These are phyloP conservation scores for Piscicola geometra DNA, from an alignment of 2,888 invertebrate genomes.

Conservation along the genomic window DNA sequence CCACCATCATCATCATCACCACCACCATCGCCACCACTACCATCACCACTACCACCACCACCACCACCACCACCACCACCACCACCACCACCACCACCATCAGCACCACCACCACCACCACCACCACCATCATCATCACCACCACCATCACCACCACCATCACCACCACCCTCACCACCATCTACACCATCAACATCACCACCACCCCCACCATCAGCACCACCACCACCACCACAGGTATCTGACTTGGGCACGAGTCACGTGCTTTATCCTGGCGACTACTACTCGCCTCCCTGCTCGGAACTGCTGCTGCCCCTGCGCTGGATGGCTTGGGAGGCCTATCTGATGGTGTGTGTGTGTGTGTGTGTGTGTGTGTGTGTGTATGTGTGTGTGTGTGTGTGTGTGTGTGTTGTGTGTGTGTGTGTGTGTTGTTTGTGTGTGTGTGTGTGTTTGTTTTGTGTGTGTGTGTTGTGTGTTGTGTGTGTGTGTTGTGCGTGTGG, in stretches of 20 bases:
- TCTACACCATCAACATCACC: too few species aligned
- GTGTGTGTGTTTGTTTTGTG: too few species aligned
- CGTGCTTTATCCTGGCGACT: slow-evolving; percentile 62
- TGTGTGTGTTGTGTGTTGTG: too few species aligned
- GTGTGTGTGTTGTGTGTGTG: too few species aligned
- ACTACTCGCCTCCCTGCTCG: slow-evolving; percentile 78
- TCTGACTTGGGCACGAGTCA: slow-evolving; percentile 56
- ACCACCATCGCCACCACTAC: neutral
- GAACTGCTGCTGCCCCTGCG: slow-evolving; percentile 77
- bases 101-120: neutral
- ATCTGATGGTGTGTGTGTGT: too few species aligned
- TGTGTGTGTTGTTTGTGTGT: too few species aligned
- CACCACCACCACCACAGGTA: slow-evolving; percentile 43
- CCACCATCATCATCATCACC: neutral
- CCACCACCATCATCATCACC: neutral
- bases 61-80: neutral
- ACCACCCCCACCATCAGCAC: neutral
- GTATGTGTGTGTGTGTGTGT: too few species aligned
- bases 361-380: too few species aligned
- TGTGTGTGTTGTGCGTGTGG: too few species aligned
- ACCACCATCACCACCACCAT: too few species aligned
- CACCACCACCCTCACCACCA: too few species aligned
- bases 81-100: neutral
- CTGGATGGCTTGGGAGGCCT: slow-evolving; percentile 84
- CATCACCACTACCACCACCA: neutral